Percentiles rank a stretch among this genome's conserved stretches.
Conservation (phyloP, 2,113 vertebrate species). For the Dromaius novaehollandiae region DNA sequence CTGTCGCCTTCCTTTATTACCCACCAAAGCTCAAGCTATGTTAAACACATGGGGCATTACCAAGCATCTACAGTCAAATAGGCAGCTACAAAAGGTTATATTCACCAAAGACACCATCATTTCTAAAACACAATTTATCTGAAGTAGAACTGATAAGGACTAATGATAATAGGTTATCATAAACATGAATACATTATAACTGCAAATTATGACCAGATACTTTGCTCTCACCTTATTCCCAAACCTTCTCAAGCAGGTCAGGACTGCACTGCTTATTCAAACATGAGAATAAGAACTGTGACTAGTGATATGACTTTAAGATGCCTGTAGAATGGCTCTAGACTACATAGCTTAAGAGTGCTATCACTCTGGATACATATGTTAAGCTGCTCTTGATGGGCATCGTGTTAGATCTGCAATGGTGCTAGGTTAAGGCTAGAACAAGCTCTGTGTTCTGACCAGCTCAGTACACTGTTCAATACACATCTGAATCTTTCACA, state of each 20-base stretch:
- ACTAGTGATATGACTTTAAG: background rate
- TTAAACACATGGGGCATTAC: background rate
- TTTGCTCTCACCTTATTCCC: background rate
- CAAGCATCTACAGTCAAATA: background rate
- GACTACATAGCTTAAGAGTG: background rate
- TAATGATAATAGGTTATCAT: background rate
- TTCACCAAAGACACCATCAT: background rate
- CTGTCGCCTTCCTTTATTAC: background rate
- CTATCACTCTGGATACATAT: rapidly evolving
- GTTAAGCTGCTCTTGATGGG: background rate
- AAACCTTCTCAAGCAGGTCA: background rate
- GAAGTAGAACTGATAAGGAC: background rate
- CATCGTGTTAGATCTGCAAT: background rate
- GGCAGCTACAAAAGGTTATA: background rate
- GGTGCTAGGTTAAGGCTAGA: background rate
- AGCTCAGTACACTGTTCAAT: background rate
- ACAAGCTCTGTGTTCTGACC: background rate
- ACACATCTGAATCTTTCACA: background rate
- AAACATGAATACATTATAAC: background rate
- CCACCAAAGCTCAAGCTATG: background rate
- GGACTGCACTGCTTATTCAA: background rate
- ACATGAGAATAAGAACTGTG: background rate
- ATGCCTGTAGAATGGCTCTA: background rate
- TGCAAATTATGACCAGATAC: background rate
- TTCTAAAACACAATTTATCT: background rate